phyloP scores from a whole-genome alignment of 2,113 vertebrate species.

The Halichoerus grypus region DNA sequence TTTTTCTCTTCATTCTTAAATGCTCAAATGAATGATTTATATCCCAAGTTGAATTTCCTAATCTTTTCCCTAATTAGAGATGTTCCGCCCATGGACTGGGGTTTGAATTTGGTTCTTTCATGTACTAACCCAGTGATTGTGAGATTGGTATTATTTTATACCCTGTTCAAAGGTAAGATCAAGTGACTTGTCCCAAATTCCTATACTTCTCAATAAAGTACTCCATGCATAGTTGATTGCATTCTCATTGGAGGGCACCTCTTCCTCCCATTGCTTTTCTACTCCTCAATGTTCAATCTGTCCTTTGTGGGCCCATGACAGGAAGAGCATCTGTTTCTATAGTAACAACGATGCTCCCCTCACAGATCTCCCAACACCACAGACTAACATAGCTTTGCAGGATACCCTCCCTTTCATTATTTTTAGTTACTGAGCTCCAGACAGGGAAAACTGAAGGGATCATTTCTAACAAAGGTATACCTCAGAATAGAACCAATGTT shows the following conservation, averaged over 20 bases:
- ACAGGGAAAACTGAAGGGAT: neutral
- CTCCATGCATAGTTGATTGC: neutral
- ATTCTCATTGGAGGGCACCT: neutral
- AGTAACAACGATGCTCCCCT: conserved; percentile 1
- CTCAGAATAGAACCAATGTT: neutral
- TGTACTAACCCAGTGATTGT: neutral
- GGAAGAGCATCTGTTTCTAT: conserved; percentile 50
- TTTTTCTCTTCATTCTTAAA: neutral
- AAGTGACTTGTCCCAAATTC: neutral
- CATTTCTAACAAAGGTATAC: neutral
- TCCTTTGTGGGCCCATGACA: neutral
- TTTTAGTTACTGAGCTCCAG: neutral
- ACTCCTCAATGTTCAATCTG: neutral
- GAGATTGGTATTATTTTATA: neutral
- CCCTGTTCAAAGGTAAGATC: neutral
- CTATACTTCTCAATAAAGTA: neutral
- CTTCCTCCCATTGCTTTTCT: neutral
- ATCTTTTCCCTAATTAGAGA: neutral
- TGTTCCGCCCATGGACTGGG: neutral
- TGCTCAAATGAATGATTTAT: neutral
- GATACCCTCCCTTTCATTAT: neutral
- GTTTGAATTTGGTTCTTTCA: neutral
- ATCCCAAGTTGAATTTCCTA: neutral
- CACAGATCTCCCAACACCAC: neutral
- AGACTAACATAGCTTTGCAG: neutral